Evolutionary conservation across 1,140 invertebrate genomes (phyloP), one percentile per base, ranked within the genome.

Genomic region (Xylocopa sonorina): DNA sequence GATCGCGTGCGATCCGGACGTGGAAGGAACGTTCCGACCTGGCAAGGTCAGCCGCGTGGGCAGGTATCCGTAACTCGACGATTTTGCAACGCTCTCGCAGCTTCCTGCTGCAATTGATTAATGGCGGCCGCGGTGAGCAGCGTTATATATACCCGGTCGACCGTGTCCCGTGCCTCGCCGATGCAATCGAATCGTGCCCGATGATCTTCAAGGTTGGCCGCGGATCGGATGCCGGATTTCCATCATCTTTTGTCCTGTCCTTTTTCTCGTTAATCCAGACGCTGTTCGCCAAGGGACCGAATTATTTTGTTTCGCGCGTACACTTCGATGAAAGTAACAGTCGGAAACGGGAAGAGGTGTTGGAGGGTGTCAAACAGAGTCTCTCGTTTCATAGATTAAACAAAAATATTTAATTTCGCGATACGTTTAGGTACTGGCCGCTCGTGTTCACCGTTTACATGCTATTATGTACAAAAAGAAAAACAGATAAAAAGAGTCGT

Each of bases 371-470:
- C 21, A 72, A 6, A 53, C 16, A 68, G 21, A 43, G 32, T 6
- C 5, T 2, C 10, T 9, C 27, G 34, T 29, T 32, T 16, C 18
- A 24, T 82, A 57, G 83, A 88, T 86, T 88, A 84, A 90, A 90
- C 84, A 88, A 89, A 89, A 89, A 90, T 90, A 90, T 90, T 84
- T 90, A 90, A 86, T 90, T 89, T 72, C 67, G 76, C 74, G 77
- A 78, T 86, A 87, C 74, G 82, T 82, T 82, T 86, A 71, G 81
- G 82, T 90, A 90, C 87, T 90, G 89, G 88, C 89, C 88, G 82
- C 81, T 89, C 81, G 80, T 83, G 60, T 86, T 84, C 72, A 78
- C 78, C 71, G 67, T 57, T 84, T 88, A 69, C 48, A 55, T 82
- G 48, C 60, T 66, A 75, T 41, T 75, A 80, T 80, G 51, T 80